These are phyloP conservation scores for Aelia acuminata DNA, from an alignment of 2,888 invertebrate genomes.

Conservation along the genomic window DNA sequence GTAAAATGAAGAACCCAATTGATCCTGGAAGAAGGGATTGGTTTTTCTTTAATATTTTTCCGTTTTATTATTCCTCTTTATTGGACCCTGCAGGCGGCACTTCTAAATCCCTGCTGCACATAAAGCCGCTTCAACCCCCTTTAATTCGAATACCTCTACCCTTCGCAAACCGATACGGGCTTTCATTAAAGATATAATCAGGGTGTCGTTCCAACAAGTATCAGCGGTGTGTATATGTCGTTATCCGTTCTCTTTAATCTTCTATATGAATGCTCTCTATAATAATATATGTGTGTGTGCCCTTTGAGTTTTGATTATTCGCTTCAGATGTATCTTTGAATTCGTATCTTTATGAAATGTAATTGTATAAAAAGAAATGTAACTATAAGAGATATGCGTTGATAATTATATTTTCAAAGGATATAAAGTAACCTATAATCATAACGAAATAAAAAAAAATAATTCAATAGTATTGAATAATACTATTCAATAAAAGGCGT, in stretches of 20 bases:
- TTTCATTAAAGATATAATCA: conserved; percentile 25
- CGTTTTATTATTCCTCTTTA: not conserved
- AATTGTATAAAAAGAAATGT: not conserved
- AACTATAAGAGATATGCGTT: not conserved
- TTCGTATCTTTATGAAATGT: not conserved
- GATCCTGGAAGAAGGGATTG: not conserved
- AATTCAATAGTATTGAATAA: too few relatives aligned
- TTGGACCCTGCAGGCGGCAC: not conserved
- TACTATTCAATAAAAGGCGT: too few relatives aligned
- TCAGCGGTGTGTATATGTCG: not conserved
- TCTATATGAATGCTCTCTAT: not conserved
- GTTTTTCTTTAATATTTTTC: conserved; percentile 33
- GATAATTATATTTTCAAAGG: not conserved
- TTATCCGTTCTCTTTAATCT: not conserved
- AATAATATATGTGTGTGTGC: too few relatives aligned
- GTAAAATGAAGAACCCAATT: not conserved
- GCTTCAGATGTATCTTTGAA: not conserved
- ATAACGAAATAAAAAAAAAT: too few relatives aligned
- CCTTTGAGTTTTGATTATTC: not conserved
- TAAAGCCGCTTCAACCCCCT: not conserved
- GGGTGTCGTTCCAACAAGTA: not conserved
- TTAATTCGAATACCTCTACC: not conserved
- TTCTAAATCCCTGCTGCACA: not conserved
- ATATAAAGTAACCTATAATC: too few relatives aligned
- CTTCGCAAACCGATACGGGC: not conserved